Conservation (phyloP, 2,797 vertebrate genomes). For the Dendrocincla tyrannina region DNA sequence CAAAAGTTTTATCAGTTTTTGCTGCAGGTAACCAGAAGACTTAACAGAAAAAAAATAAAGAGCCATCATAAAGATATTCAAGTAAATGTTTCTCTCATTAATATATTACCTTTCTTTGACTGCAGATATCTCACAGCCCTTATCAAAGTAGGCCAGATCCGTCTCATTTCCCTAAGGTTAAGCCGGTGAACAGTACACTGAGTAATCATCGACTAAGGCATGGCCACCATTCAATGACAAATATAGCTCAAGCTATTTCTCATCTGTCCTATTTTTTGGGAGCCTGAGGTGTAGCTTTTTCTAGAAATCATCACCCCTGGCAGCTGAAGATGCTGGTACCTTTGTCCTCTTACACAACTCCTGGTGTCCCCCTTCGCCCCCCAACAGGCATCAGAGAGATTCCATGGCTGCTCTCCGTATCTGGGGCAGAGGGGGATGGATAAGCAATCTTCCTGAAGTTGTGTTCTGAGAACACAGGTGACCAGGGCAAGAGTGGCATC, state of each 20-base stretch:
- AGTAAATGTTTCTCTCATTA: background rate
- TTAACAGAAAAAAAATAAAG: background rate
- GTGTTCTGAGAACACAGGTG: background rate
- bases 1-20: background rate
- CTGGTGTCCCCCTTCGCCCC: background rate
- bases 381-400: background rate
- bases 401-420: background rate
- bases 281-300: background rate
- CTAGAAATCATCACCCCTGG: background rate
- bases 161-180: constrained; percentile 64
- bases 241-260: constrained; percentile 47
- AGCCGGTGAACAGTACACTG: constrained; percentile 7
- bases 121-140: constrained; percentile 52
- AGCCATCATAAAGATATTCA: background rate
- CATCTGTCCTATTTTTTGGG: constrained; percentile 1
- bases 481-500: background rate
- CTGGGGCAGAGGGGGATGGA: background rate
- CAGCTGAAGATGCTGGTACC: background rate
- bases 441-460: background rate
- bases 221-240: constrained; percentile 42
- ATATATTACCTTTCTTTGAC: constrained; percentile 52
- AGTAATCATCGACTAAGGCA: constrained; percentile 46
- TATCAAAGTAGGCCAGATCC: constrained; percentile 66
- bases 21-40: background rate
- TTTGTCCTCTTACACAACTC: constrained; percentile 23